A percentile compares a stretch with the other conserved stretches of the same genome.
Conservation (phyloP, 2,888 invertebrate genomes). For the Poecilobothrus nobilitatus region DNA sequence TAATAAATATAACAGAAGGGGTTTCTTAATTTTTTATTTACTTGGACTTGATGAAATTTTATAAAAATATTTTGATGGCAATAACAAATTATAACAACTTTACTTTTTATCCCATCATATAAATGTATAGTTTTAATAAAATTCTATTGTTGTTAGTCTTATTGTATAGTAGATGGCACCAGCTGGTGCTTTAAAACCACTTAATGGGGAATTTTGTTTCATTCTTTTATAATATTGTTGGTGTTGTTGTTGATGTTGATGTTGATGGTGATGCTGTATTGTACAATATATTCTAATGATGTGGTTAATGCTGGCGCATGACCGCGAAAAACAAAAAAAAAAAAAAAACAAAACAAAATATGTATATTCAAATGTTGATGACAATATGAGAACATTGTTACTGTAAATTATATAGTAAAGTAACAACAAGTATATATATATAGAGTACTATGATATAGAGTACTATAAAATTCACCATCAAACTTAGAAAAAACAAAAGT, state of each 20-base stretch:
- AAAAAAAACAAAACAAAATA: too few species aligned
- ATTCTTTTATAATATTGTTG: not conserved
- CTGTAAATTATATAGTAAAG: not conserved
- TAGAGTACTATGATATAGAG: too few species aligned
- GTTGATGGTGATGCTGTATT: too few species aligned
- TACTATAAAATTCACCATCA: too few species aligned
- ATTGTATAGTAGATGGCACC: not conserved
- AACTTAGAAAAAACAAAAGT: too few species aligned
- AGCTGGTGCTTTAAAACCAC: not conserved
- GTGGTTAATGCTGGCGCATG: slow-evolving; percentile 2
- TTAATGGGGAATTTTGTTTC: not conserved
- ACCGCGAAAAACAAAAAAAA: not conserved
- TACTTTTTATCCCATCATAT: not conserved
- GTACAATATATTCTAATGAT: not conserved
- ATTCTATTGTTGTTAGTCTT: not conserved
- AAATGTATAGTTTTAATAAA: too few species aligned
- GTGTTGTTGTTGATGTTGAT: not conserved
- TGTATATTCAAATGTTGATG: not conserved
- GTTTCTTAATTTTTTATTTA: not conserved
- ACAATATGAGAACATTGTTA: not conserved
- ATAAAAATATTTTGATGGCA: slow-evolving; percentile 4
- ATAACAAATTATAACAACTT: slow-evolving; percentile 6
- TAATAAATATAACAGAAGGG: too few species aligned
- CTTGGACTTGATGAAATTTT: slow-evolving; percentile 5
- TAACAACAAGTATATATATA: too few species aligned